Evolutionary conservation across 2,113 vertebrate genomes (phyloP).

Genomic region (Brienomyrus brachyistius): DNA sequence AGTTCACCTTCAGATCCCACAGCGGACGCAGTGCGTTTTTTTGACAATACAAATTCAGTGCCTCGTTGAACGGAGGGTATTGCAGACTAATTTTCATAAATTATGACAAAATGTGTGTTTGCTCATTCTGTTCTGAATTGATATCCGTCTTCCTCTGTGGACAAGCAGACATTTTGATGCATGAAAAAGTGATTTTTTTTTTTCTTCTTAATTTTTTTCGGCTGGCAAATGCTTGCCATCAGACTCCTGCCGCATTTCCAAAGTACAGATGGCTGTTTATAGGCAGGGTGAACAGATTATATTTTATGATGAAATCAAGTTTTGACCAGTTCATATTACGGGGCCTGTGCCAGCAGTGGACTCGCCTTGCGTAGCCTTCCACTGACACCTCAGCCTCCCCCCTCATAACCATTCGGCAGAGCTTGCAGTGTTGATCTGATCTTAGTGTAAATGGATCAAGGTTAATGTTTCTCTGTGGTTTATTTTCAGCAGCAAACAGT

Average conservation of each 20-base stretch:
- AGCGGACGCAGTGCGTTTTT: background rate
- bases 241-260: background rate
- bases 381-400: background rate
- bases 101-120: background rate
- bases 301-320: background rate
- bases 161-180: background rate
- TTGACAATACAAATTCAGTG: background rate
- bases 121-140: background rate
- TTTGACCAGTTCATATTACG: background rate
- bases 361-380: background rate
- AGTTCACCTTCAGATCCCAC: background rate
- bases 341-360: background rate
- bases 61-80: background rate
- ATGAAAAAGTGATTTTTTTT: background rate
- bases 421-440: background rate
- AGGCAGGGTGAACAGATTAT: background rate
- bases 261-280: background rate
- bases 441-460: slow-evolving; percentile 8
- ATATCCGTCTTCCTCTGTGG: background rate
- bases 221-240: background rate
- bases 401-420: background rate
- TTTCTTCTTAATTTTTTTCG: background rate
- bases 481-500: background rate
- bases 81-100: background rate
- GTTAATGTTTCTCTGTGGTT: background rate